Base-by-base conservation (phyloP, 1,140 invertebrate species). In the Caenorhabditis remanei region DNA sequence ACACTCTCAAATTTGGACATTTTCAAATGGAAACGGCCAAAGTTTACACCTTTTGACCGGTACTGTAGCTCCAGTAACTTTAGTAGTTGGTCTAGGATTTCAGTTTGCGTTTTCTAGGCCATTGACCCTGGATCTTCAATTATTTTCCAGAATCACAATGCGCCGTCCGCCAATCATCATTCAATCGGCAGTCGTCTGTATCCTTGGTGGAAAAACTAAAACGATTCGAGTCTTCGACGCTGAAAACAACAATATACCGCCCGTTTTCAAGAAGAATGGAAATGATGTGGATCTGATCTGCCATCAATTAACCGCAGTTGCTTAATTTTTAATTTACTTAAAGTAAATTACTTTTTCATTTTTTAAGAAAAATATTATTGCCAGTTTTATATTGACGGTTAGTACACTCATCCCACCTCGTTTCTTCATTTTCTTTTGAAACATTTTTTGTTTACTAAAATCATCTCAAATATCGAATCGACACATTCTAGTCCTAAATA, bases 251-350 rank as follows among this genome's bases (percentile, higher is more conserved):
- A 86, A 87, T 21, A 24, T 43, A 14, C 87, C 89, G 48, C 19
- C 87, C 24, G 90, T 89, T 75, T 90, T 90, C 55, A 88, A 85
- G 50, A 53, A 65, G 6, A 86, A 79, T 55, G 89, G 88, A 32
- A 84, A 87, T 21, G 88, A 89, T n/a, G 83, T 89, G 16, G 87
- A 89, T 40, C 41, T 89, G n/a, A 87, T 89, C 21, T 89, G 87
- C 63, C 67, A 79, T 48, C 84, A 63, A n/a, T 24, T 79, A 21
- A 79, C 71, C 4, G 71, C 71, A 21, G 71, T 79, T 13, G 71
- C 71, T 13, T 79, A 58, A 84, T 21, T 53, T 24, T 48, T 79
- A 14, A 16, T 13, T 48, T 8, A 24, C n/a, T 48, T 48, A 19
- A 75, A 48, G 7, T n/a, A 32, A 6, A 32, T 16, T 41, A 11